Evolutionary conservation across 1,140 invertebrate genomes (phyloP).

Genomic region (Cepaea nemoralis): DNA sequence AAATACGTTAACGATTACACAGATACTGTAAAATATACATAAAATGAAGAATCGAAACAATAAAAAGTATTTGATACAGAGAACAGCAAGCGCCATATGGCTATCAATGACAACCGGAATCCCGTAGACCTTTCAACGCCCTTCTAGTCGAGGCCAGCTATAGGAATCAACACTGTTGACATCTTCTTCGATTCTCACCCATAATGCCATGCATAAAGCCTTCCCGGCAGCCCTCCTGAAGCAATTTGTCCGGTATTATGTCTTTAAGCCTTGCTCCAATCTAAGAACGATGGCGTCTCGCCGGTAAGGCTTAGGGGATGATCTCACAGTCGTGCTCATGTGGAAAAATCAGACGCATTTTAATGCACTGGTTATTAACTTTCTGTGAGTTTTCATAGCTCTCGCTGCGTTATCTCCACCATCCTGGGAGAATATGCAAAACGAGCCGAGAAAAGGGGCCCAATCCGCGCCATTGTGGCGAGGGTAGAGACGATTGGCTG

Average conservation of each 20-base stretch:
- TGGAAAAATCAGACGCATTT: slow-evolving; percentile 52
- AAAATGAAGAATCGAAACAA: background rate
- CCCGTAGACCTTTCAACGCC: background rate
- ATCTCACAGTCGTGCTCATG: slow-evolving; percentile 41
- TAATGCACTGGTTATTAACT: slow-evolving; percentile 57
- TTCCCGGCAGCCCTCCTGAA: slow-evolving; percentile 32
- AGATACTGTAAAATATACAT: background rate
- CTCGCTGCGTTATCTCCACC: slow-evolving; percentile 44
- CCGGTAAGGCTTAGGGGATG: slow-evolving; percentile 28
- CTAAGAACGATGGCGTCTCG: slow-evolving; percentile 38
- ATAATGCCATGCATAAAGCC: slow-evolving; percentile 5
- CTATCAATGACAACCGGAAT: slow-evolving; percentile 8
- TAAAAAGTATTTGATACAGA: slow-evolving; percentile 16
- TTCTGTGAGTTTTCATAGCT: slow-evolving; percentile 53
- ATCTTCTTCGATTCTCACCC: slow-evolving; percentile 28
- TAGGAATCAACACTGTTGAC: slow-evolving; percentile 10
- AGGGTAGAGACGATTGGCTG: slow-evolving; percentile 23
- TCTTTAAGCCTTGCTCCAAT: slow-evolving; percentile 42
- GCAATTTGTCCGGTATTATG: slow-evolving; percentile 55
- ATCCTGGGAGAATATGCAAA: slow-evolving; percentile 41
- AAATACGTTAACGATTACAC: background rate
- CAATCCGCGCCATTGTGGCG: slow-evolving; percentile 29
- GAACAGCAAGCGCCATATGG: background rate
- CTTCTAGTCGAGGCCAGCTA: background rate
- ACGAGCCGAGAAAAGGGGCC: slow-evolving; percentile 25